A percentile compares a stretch with the other conserved stretches of the same genome.
These are phyloP conservation scores for Caenorhabditis virilis DNA, from an alignment of 2,888 invertebrate genomes.

Conservation along the genomic window DNA sequence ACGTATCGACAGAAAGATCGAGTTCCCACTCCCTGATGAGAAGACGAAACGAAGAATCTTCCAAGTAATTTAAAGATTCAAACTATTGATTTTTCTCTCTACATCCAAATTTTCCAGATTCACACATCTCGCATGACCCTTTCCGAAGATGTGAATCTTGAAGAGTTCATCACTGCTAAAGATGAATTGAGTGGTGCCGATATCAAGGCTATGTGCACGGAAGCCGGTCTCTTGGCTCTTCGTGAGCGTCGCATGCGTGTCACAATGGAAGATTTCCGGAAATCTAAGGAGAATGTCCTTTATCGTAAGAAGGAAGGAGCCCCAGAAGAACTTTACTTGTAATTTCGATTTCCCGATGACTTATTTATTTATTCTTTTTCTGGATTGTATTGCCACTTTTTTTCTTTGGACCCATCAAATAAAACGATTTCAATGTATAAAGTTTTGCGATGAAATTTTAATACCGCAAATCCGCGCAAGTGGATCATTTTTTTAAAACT, in stretches of 20 bases:
- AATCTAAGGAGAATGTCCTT: conserved; percentile 97
- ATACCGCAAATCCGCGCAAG: no score
- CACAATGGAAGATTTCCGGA: conserved; percentile 98
- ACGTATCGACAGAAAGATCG: conserved; percentile 97
- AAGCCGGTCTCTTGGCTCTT: conserved; percentile 95
- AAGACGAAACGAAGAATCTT: conserved; percentile 85
- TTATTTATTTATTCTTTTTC: no score
- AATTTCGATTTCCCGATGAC: no score
- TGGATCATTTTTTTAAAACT: no score
- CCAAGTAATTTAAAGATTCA: conserved; percentile 73
- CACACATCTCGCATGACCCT: conserved; percentile 99
- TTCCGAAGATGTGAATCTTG: conserved; percentile 92
- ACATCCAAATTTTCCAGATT: conserved; percentile 72
- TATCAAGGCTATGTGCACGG: conserved; percentile 92
- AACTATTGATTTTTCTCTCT: not conserved
- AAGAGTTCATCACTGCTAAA: conserved; percentile 97
- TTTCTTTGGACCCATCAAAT: no score
- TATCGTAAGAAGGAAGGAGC: conserved; percentile 99
- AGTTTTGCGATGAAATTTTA: no score
- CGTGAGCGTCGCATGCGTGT: conserved; percentile 98
- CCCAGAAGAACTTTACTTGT: conserved; percentile 96
- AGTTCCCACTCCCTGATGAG: conserved; percentile 98
- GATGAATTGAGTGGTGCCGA: conserved; percentile 91
- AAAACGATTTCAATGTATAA: no score
- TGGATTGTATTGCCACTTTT: no score